A percentile compares a stretch with the other conserved stretches of the same genome.
Conservation (phyloP, 2,113 vertebrate species). For the Petroica traversi region DNA sequence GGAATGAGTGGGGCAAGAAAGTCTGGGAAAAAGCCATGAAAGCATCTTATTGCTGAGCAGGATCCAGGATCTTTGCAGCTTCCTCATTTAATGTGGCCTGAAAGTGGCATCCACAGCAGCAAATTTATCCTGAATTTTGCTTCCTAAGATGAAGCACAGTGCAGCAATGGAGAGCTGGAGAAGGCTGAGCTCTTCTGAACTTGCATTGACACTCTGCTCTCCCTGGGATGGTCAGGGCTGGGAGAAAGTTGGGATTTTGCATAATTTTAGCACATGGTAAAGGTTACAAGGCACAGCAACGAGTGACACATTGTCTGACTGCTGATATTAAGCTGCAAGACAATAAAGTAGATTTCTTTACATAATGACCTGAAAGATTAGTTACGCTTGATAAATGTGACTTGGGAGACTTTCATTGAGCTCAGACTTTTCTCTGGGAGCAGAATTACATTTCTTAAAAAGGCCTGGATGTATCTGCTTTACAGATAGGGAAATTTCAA, state of each 20-base stretch:
- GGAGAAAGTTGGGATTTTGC: background rate
- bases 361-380: constrained; percentile 20
- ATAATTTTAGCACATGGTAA: background rate
- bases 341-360: constrained; percentile 11
- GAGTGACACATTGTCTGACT: background rate
- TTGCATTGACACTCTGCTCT: background rate
- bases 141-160: background rate
- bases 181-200: background rate
- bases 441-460: background rate
- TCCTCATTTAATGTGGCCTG: background rate
- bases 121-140: background rate
- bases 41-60: background rate
- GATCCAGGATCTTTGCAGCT: background rate
- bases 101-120: background rate
- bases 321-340: background rate
- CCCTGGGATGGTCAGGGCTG: background rate
- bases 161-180: background rate
- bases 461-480: background rate
- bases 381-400: background rate
- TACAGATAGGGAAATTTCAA: background rate
- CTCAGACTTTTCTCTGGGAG: background rate
- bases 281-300: background rate
- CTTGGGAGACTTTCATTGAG: background rate
- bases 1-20: background rate
- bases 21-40: background rate